These are phyloP conservation scores for Bimastos eiseni DNA, from an alignment of 2,888 invertebrate genomes.

Conservation along the genomic window DNA sequence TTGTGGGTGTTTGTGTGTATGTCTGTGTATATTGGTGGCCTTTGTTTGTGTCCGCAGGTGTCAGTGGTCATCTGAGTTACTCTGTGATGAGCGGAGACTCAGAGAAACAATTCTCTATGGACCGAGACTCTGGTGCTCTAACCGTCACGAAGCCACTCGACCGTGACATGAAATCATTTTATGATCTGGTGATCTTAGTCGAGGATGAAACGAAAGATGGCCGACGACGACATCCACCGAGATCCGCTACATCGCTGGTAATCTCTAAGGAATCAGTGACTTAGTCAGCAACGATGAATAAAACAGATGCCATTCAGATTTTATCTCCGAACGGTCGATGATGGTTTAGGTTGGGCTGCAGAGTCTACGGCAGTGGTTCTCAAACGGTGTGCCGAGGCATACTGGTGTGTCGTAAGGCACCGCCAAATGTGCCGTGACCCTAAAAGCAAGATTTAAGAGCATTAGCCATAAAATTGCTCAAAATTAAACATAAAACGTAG, in stretches of 20 bases:
- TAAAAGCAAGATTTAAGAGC: too few species aligned
- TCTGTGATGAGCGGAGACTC: conserved; percentile 67
- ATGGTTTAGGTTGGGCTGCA: neutral
- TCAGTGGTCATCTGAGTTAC: conserved; percentile 65
- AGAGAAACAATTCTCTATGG: conserved; percentile 89
- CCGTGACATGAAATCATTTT: conserved; percentile 70
- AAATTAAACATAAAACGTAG: too few species aligned
- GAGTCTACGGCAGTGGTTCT: neutral
- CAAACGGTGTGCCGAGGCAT: too few species aligned
- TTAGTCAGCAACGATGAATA: neutral
- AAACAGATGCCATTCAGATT: neutral
- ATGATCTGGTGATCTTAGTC: conserved; percentile 59
- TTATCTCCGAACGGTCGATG: too few species aligned
- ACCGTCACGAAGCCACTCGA: conserved; percentile 73
- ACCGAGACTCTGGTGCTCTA: conserved; percentile 87
- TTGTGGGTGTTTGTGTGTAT: neutral
- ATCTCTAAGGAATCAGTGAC: neutral
- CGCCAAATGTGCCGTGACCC: too few species aligned
- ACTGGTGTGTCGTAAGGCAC: too few species aligned
- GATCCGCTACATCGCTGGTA: neutral
- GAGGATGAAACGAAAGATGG: conserved; percentile 45
- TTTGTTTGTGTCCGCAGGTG: conserved; percentile 65
- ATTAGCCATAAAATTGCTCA: too few species aligned
- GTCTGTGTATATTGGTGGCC: neutral
- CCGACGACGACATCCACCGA: neutral